phyloP scores from a whole-genome alignment of 1,140 invertebrate species.

The Globodera ellingtonae region DNA sequence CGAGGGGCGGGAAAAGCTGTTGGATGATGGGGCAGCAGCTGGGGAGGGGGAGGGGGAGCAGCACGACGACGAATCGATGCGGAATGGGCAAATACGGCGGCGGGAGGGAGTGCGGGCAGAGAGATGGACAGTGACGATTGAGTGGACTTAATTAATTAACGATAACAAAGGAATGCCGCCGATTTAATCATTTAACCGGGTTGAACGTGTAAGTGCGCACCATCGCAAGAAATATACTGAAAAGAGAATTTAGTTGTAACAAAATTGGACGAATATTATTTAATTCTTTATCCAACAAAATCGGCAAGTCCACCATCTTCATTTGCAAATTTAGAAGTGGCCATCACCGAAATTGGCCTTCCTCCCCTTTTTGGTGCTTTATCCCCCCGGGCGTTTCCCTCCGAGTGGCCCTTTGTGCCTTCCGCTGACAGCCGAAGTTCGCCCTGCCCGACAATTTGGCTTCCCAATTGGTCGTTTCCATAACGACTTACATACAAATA shows the following conservation, averaged over 20 bases:
- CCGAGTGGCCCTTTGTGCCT: not conserved
- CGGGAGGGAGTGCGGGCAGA: not conserved
- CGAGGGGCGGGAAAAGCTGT: not conserved
- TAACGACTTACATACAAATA: conserved; percentile 1
- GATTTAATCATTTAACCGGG: not conserved
- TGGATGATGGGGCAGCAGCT: not conserved
- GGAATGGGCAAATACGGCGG: not conserved
- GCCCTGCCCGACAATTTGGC: not conserved
- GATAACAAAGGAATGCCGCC: not conserved
- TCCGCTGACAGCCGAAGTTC: not conserved
- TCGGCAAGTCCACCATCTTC: not conserved
- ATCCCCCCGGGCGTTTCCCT: not conserved
- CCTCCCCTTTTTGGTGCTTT: not conserved
- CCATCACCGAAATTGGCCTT: not conserved
- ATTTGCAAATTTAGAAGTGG: not conserved
- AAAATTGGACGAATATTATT: too few species aligned
- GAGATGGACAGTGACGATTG: not conserved
- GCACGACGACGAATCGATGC: not conserved
- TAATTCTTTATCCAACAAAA: too few species aligned
- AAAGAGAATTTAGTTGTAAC: too few species aligned
- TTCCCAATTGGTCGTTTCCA: not conserved
- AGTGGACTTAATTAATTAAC: not conserved
- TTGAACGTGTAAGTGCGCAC: conserved; percentile 33
- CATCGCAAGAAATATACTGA: not conserved
- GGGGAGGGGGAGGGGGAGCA: not conserved